These are phyloP conservation scores for Aplysia californica DNA, from an alignment of 1,140 invertebrate species.

Conservation along the genomic window DNA sequence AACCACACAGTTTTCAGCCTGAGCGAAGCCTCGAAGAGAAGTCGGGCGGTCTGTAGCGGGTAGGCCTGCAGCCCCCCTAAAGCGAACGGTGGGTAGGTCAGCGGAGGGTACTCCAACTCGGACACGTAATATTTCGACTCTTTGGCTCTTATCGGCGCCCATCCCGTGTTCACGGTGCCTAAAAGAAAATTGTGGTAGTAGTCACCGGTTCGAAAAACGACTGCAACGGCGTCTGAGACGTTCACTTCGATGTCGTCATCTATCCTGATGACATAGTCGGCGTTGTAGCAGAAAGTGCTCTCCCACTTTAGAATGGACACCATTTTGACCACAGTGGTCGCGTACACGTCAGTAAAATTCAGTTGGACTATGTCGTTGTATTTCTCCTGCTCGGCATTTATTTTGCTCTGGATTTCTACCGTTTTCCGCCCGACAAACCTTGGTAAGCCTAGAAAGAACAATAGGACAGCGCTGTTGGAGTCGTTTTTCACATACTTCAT, in stretches of 20 bases:
- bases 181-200: not conserved
- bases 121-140: not conserved
- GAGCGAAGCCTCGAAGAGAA: constrained; percentile 8
- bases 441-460: constrained; percentile 11
- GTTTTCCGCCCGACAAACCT: not conserved
- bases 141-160: not conserved
- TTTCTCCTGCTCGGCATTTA: not conserved
- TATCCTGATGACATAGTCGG: constrained; percentile 1
- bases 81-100: not conserved
- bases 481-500: not conserved
- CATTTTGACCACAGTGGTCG: not conserved
- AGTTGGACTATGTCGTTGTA: constrained; percentile 22
- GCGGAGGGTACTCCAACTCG: not conserved
- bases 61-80: not conserved
- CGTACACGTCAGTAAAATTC: constrained; percentile 4
- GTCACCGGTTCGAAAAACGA: not conserved
- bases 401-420: not conserved
- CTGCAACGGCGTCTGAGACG: not conserved
- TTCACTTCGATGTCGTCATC: constrained; percentile 9
- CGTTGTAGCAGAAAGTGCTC: not conserved
- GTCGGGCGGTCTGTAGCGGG: not conserved
- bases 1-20: constrained; percentile 8
- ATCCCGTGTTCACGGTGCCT: not conserved
- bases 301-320: constrained; percentile 14
- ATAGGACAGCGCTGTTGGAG: not conserved